phyloP scores from a whole-genome alignment of 1,140 invertebrate genomes.

The Zaprionus davidi region DNA sequence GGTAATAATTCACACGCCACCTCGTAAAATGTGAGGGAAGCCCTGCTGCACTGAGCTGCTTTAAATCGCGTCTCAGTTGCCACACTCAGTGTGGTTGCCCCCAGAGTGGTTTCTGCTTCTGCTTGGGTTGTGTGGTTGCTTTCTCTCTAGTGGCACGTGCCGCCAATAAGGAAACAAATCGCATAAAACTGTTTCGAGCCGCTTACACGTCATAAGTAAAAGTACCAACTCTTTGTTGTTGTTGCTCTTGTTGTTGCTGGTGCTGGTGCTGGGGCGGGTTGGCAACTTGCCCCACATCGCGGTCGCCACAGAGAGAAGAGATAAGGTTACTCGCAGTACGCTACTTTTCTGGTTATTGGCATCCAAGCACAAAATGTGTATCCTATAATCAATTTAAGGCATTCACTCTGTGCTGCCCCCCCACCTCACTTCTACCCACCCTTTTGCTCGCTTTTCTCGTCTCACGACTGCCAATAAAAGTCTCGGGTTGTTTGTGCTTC shows the following conservation, averaged over 20 bases:
- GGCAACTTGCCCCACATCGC: constrained; percentile 28
- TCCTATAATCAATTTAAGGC: constrained; percentile 42
- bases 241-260: neutral
- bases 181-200: constrained; percentile 52
- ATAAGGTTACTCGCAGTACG: constrained; percentile 45
- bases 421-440: neutral
- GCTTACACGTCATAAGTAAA: constrained; percentile 57
- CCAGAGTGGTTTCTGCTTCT: neutral
- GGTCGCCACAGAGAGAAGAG: constrained; percentile 2
- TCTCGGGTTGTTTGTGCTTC: constrained; percentile 18
- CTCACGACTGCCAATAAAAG: constrained; percentile 31
- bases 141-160: constrained; percentile 39
- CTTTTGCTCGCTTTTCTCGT: neutral
- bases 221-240: constrained; percentile 32
- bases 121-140: constrained; percentile 11
- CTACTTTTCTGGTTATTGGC: constrained; percentile 46
- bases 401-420: constrained; percentile 19
- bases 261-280: neutral
- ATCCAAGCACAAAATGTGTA: constrained; percentile 27
- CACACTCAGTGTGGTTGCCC: constrained; percentile 15
- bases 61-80: constrained; percentile 39
- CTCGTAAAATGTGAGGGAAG: constrained; percentile 7
- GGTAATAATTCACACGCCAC: constrained; percentile 27
- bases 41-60: constrained; percentile 29
- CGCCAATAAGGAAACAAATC: constrained; percentile 54